These are phyloP conservation scores for Pampusana beccarii DNA, from an alignment of 2,113 vertebrate species.

Conservation along the genomic window DNA sequence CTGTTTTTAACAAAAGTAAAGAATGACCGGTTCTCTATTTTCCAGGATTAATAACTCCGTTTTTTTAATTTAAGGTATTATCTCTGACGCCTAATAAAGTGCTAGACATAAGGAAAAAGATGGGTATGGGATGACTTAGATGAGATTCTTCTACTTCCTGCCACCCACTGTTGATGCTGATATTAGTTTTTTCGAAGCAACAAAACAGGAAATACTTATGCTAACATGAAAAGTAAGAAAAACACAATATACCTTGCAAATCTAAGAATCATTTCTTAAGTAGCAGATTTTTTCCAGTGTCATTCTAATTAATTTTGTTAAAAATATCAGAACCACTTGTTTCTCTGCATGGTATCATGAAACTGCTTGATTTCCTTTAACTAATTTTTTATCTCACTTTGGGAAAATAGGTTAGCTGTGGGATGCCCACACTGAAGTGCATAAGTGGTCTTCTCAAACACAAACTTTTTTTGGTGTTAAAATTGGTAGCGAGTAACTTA, in stretches of 20 bases:
- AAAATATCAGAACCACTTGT: constrained; percentile 21
- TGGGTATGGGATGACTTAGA: neutral
- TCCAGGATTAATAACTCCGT: constrained; percentile 25
- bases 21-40: constrained; percentile 1
- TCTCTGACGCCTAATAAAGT: neutral
- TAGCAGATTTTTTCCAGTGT: neutral
- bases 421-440: constrained; percentile 7
- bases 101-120: neutral
- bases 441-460: neutral
- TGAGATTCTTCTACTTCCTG: neutral
- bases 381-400: constrained; percentile 44
- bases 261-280: neutral
- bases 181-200: constrained; percentile 3
- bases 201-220: constrained; percentile 1
- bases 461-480: constrained; percentile 11
- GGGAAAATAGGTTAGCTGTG: constrained; percentile 53
- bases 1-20: constrained; percentile 25
- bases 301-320: constrained; percentile 41
- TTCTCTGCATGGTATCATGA: constrained; percentile 26
- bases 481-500: neutral
- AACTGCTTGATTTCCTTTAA: constrained; percentile 53
- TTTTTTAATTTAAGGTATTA: neutral
- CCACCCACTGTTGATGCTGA: neutral
- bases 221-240: neutral
- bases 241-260: neutral